phyloP scores from a whole-genome alignment of 2,113 vertebrate species.

The Microcebus murinus region DNA sequence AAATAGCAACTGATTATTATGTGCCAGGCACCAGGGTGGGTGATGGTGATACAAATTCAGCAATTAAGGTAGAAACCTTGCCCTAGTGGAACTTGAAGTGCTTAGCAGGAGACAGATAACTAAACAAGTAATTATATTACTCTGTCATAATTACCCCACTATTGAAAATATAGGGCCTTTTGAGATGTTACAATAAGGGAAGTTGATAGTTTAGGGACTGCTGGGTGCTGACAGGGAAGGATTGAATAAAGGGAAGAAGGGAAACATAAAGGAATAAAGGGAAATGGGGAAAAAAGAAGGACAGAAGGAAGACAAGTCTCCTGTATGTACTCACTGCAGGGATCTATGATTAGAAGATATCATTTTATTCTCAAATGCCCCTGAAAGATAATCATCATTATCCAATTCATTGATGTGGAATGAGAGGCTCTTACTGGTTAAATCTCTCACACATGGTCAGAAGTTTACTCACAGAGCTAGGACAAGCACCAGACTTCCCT shows the following conservation, averaged over 20 bases:
- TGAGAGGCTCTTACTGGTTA: neutral
- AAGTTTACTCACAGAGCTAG: neutral
- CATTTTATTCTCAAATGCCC: neutral
- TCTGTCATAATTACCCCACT: neutral
- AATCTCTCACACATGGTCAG: neutral
- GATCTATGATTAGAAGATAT: neutral
- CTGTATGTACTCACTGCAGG: fast-evolving
- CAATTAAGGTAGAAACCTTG: neutral
- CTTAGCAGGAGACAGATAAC: neutral
- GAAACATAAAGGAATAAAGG: neutral
- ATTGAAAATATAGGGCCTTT: neutral
- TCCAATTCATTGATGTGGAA: neutral
- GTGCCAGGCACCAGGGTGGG: neutral
- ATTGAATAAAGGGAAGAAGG: neutral
- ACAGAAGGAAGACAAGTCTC: neutral
- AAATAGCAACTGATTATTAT: neutral
- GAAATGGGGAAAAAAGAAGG: neutral
- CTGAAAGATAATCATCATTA: neutral
- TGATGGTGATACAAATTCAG: neutral
- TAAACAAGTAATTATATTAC: neutral
- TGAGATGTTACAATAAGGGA: neutral
- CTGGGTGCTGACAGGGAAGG: neutral
- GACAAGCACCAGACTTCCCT: neutral
- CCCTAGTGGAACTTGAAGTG: too few relatives aligned
- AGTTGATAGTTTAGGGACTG: neutral